Evolutionary conservation across 2,888 invertebrate species (phyloP), one percentile per base, ranked within the genome.

Genomic region (Spatulosminthurus flaviceps): DNA sequence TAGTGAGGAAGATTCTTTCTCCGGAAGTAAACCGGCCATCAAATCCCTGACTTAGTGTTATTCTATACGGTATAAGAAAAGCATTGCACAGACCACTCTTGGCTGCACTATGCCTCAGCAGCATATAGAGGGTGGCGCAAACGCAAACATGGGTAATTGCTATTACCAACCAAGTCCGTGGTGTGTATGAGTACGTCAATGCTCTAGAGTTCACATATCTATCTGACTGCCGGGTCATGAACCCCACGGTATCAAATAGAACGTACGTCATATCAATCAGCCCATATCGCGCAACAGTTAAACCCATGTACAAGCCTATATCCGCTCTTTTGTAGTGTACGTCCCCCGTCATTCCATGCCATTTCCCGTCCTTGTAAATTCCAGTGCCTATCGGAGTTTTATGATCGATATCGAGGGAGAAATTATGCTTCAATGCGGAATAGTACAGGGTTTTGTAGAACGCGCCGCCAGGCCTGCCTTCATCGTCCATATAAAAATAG

Each of bases 301-400:
- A 24, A 0, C 61, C 34, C 60, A 60, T 74, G n/a, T 61, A 51
- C 0, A 60, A 34, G 0, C 74, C 61, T 1, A 74, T 22, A 21
- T 74, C 74, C 21, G 74, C 61, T 2, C n/a, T 1, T 28, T n/a
- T 0, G 29, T 74, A 74, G 29, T 60, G 29, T 0, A 29, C 61
- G 0, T 19, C 75, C 7, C 75, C 75, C 1, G 74, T 74, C 34
- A 74, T 74, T 0, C 74, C 74, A 28, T 28, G 61, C 74, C 74
- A 74, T 29, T 21, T 21, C 19, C 74, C 74, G 29, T 61, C 9
- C 1, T 21, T 61, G n/a, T 21, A 34, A 16, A 34, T 19, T 7
- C 74, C 74, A n/a, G 74, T 28, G 1, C 74, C 74, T 22, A 21
- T n/a, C 1, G 34, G 24, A 0, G 61, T 51, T 9, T 64, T n/a